Percentiles rank a stretch among this genome's conserved stretches.
Conservation (phyloP, 2,888 invertebrate species). For the Callyntrura guangdongensis region DNA sequence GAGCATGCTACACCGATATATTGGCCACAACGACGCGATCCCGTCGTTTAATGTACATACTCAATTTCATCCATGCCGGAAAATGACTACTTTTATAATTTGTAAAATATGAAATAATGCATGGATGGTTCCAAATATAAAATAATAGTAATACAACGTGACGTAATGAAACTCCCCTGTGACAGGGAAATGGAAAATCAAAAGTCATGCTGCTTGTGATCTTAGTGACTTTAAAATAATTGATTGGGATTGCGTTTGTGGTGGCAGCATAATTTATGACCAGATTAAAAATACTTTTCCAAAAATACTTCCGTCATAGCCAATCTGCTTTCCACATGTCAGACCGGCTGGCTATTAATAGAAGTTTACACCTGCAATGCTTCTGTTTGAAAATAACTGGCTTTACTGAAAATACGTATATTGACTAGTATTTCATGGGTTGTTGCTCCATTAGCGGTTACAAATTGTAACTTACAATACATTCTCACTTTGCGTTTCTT, state of each 20-base stretch:
- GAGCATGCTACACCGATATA: slow-evolving; percentile 19
- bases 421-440: background rate
- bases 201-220: too few species aligned
- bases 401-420: background rate
- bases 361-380: background rate
- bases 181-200: too few species aligned
- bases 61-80: too few species aligned
- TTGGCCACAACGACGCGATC: background rate
- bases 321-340: background rate
- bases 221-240: background rate
- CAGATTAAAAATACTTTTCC: background rate
- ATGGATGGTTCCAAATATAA: background rate
- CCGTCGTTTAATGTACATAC: too few species aligned
- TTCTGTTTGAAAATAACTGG: background rate
- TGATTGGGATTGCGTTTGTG: background rate
- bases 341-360: background rate
- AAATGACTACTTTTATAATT: background rate
- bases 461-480: too few species aligned
- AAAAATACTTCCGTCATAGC: background rate
- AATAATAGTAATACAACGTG: background rate
- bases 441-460: too few species aligned
- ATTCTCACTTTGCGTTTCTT: background rate
- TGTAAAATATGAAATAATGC: background rate
- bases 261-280: background rate
- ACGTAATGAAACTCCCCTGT: background rate